phyloP scores from a whole-genome alignment of 2,797 vertebrate genomes.

The Liasis olivaceus region DNA sequence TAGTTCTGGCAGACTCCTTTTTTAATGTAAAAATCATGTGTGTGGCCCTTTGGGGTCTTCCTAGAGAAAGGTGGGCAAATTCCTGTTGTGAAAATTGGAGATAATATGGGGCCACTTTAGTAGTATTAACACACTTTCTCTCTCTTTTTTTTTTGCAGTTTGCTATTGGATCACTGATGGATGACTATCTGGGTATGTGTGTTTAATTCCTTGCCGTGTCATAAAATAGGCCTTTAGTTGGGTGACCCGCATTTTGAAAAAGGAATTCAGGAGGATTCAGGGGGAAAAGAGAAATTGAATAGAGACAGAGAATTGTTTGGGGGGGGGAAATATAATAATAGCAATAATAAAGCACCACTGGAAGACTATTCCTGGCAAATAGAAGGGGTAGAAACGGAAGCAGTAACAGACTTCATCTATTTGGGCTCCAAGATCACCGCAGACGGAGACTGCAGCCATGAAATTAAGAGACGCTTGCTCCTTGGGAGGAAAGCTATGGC shows the following conservation, averaged over 20 bases:
- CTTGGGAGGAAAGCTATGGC: no score
- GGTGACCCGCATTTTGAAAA: no score
- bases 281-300: neutral
- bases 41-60: neutral
- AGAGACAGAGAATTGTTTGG: no score
- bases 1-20: neutral
- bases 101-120: neutral
- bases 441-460: no score
- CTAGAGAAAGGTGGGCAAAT: neutral
- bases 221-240: fast-evolving
- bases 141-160: slow-evolving; percentile 77
- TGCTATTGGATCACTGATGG: slow-evolving; percentile 96
- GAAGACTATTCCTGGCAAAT: no score
- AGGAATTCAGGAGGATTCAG: fast-evolving
- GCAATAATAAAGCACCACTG: no score
- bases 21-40: neutral
- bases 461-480: no score
- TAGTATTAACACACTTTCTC: no score
- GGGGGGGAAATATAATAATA: no score
- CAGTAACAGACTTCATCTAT: no score
- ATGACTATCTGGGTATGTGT: slow-evolving; percentile 90
- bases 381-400: no score
- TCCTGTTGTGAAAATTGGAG: neutral
- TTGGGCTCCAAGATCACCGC: no score
- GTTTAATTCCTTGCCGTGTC: neutral